These are phyloP conservation scores for Pangasius krempfi DNA, from an alignment of 2,797 vertebrate genomes.

Conservation along the genomic window DNA sequence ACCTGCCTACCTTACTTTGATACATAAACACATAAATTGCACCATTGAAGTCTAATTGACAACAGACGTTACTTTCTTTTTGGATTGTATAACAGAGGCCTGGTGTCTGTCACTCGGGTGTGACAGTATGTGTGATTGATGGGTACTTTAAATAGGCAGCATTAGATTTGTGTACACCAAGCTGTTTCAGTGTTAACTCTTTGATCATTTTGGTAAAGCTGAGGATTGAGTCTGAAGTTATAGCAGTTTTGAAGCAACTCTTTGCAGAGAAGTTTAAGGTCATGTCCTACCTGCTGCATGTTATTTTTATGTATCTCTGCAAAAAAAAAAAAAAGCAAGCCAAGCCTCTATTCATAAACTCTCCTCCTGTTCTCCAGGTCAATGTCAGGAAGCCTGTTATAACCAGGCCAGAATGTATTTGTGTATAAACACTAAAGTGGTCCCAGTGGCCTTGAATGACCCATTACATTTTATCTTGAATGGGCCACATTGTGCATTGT, in stretches of 20 bases:
- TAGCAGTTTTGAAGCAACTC: background rate
- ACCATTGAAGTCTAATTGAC: conserved; percentile 45
- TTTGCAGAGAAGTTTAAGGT: conserved; percentile 32
- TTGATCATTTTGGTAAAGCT: conserved; percentile 17
- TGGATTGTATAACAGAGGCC: conserved; percentile 42
- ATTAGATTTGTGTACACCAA: background rate
- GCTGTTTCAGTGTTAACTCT: conserved; percentile 18
- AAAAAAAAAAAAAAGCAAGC: conserved; percentile 35
- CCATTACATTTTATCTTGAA: conserved; percentile 2
- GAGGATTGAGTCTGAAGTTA: background rate
- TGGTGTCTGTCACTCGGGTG: conserved; percentile 20
- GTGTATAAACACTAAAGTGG: background rate
- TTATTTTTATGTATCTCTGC: conserved; percentile 31
- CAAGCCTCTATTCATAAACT: conserved; percentile 20
- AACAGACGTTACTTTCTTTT: conserved; percentile 41
- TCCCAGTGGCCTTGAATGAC: background rate
- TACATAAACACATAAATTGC: conserved; percentile 44
- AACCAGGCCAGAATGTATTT: background rate
- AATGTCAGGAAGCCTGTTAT: conserved; percentile 13
- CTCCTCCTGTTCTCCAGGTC: conserved; percentile 11
- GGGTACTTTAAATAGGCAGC: conserved; percentile 2
- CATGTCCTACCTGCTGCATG: conserved; percentile 36
- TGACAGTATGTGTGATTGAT: conserved; percentile 38
- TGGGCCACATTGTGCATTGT: background rate
- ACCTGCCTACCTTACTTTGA: conserved; percentile 39